Conservation (phyloP, 2,797 vertebrate genomes). For the Enteromius anoplus region DNA sequence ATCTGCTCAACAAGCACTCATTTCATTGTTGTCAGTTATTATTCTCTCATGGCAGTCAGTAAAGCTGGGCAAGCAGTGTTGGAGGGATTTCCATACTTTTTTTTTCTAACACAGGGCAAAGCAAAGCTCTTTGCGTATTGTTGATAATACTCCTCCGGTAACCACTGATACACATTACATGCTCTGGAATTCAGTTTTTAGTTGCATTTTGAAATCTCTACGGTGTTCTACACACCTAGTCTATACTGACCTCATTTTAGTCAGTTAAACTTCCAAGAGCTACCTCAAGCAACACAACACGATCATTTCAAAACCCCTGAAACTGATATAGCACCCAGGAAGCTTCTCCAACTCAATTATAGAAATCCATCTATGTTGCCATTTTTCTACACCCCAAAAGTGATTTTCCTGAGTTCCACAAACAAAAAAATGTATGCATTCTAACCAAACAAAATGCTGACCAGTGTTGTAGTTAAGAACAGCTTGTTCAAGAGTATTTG, state of each 20-base stretch:
- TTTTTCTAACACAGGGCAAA: not conserved
- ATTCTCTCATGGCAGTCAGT: not conserved
- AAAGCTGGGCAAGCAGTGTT: not conserved
- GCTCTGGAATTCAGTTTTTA: not conserved
- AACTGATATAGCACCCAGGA: not conserved
- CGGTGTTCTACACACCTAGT: not conserved
- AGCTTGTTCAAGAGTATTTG: not conserved
- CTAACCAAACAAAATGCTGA: not conserved
- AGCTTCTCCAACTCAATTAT: not conserved
- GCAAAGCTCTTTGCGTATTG: not conserved
- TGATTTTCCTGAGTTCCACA: not conserved
- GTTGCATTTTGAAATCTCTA: not conserved
- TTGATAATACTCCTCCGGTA: not conserved
- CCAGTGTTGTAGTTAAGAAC: not conserved
- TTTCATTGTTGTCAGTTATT: not conserved
- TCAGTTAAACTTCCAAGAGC: not conserved
- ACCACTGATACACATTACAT: not conserved
- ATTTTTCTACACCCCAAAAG: not conserved
- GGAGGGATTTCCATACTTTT: not conserved
- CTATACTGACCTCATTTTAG: slow-evolving; percentile 15
- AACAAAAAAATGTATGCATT: not conserved
- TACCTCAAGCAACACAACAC: not conserved
- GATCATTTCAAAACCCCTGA: not conserved
- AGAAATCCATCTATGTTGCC: not conserved
- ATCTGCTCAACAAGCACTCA: slow-evolving; percentile 16